phyloP scores from a whole-genome alignment of 2,113 vertebrate genomes.

The Cyanistes caeruleus region DNA sequence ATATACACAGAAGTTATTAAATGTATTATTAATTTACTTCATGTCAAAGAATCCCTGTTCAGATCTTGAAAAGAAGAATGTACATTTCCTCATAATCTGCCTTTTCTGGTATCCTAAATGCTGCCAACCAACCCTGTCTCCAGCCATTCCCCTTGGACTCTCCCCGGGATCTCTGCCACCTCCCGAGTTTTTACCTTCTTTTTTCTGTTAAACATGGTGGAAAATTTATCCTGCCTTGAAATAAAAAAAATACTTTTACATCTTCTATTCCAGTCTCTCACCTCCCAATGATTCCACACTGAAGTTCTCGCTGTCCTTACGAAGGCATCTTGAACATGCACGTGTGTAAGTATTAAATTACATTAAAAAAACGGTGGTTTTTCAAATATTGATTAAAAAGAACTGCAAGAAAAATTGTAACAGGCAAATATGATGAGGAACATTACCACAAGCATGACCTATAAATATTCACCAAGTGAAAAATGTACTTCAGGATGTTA shows the following conservation, averaged over 20 bases:
- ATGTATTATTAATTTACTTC: not conserved
- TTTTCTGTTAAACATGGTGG: not conserved
- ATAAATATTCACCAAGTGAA: not conserved
- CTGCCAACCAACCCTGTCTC: not conserved
- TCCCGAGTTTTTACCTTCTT: not conserved
- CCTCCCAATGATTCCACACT: not conserved
- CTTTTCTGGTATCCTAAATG: not conserved
- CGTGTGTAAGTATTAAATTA: accelerated
- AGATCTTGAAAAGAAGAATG: not conserved
- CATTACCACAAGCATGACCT: not conserved
- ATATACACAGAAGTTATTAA: not conserved
- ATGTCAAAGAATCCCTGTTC: not conserved
- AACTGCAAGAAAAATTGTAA: not conserved
- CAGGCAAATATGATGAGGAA: not conserved
- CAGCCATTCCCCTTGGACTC: not conserved
- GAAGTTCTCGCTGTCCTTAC: accelerated
- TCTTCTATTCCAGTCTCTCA: not conserved
- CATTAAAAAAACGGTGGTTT: accelerated
- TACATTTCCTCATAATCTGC: not conserved
- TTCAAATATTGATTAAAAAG: not conserved
- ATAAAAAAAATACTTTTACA: not conserved
- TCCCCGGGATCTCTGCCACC: not conserved
- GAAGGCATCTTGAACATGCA: not conserved
- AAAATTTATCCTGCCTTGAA: not conserved
- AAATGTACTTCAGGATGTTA: not conserved